Base-by-base conservation (phyloP, 1,140 invertebrate species). In the Nasonia vitripennis region DNA sequence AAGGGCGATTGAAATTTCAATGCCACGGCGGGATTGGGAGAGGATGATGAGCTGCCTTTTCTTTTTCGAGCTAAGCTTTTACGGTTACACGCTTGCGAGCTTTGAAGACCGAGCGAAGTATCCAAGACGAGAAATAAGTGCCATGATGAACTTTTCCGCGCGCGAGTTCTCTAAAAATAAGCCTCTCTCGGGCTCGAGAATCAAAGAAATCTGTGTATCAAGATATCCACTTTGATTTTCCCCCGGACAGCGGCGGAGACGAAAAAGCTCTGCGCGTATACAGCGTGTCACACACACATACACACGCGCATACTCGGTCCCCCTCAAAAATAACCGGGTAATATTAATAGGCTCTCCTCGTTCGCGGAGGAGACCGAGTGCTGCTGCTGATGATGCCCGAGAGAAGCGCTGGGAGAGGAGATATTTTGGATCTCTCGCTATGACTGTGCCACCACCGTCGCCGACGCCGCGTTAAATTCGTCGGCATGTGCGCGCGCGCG, bases 271-370 rank as follows among this genome's bases (percentile, higher is more conserved):
- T 77, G 41, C 9, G 41, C 41, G 41, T 34, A 27, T 27, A 27
- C 27, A 34, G 34, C 34, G 5, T 34, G 5, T 34, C 41, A 10
- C 41, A 10, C 41, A 9, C 10, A 45, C 10, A 74, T 79, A 75
- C 80, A 83, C 81, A 86, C 88, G 84, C 89, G 89, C 84, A 27
- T 27, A 88, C 86, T 34, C 55, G 74, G 85, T 88, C 86, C 85
- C 87, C 62, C 87, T 86, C 89, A 80, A 91, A 92, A 92, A 92
- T 92, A 92, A 89, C 89, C 87, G 82, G 73, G 73, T 55, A 90
- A 90, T 92, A 92, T 92, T 92, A 92, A 91, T 92, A 92, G 91
- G 87, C 84, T 55, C 84, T 55, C 83, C 88, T 67, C 86, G 86
- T 87, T 78, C 86, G 82, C 23, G n/a, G 74, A 78, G 85, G 78